These are phyloP conservation scores for Tiaroga cobitis DNA, from an alignment of 2,797 vertebrate species.

Conservation along the genomic window DNA sequence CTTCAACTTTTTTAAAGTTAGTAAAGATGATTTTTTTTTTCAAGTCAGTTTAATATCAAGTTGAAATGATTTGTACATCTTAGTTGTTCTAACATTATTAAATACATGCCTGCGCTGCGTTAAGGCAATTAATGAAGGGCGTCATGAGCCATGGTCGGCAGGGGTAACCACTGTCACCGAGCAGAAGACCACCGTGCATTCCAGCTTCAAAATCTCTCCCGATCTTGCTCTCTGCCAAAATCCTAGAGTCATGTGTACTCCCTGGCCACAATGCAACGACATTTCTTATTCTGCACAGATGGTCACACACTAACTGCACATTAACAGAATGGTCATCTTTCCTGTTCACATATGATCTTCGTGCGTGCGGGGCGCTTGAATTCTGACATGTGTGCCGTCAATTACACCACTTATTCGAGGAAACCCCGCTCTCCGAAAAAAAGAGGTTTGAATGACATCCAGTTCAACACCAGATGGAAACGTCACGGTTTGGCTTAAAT, in stretches of 20 bases:
- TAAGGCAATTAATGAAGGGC: background rate
- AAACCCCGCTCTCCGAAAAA: no score
- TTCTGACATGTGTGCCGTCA: background rate
- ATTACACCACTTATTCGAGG: background rate
- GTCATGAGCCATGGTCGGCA: background rate
- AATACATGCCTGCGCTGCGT: no score
- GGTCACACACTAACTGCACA: background rate
- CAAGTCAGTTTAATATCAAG: no score
- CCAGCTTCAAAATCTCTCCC: background rate
- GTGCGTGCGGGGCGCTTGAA: background rate
- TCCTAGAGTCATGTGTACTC: background rate
- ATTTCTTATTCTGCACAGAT: background rate
- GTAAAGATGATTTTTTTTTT: no score
- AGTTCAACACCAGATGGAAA: no score
- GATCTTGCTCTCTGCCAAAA: background rate
- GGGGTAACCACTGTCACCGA: background rate
- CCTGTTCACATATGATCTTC: background rate
- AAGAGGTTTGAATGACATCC: no score
- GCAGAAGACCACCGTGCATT: background rate
- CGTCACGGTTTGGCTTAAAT: no score
- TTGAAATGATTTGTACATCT: no score
- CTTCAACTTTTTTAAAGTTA: no score
- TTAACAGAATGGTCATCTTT: background rate
- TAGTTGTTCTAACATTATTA: no score
- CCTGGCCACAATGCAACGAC: background rate